phyloP scores from a whole-genome alignment of 2,888 invertebrate species.

The Chesias legatella region DNA sequence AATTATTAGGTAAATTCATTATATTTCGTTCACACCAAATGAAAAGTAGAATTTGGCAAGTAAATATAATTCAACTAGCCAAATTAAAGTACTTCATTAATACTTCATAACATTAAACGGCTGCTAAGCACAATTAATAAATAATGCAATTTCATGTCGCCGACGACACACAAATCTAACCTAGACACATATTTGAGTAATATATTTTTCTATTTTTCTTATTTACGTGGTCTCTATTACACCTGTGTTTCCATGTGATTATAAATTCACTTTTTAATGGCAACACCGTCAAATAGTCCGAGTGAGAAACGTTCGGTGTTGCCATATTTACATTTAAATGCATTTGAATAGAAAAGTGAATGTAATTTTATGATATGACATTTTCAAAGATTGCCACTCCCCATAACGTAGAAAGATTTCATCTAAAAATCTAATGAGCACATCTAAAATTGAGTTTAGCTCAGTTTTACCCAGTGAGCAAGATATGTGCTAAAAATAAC shows the following conservation, averaged over 20 bases:
- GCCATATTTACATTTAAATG: conserved; percentile 28
- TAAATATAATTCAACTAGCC: conserved; percentile 29
- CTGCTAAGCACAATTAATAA: conserved; percentile 65
- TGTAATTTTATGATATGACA: conserved; percentile 43
- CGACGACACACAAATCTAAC: conserved; percentile 44
- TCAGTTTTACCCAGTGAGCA: conserved; percentile 18
- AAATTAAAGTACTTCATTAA: conserved; percentile 27
- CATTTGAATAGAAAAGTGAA: conserved; percentile 35
- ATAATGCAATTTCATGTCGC: conserved; percentile 38
- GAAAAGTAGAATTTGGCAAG: conserved; percentile 56
- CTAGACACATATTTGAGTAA: conserved; percentile 54
- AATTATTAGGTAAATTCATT: neutral
- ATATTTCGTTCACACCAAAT: conserved; percentile 59
- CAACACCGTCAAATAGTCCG: conserved; percentile 20
- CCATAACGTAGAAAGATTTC: conserved; percentile 24
- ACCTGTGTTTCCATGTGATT: conserved; percentile 51
- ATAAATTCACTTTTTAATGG: conserved; percentile 34
- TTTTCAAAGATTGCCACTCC: conserved; percentile 42
- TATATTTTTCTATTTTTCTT: conserved; percentile 41
- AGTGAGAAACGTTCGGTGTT: conserved; percentile 21
- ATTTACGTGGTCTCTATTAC: conserved; percentile 59
- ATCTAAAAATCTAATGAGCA: conserved; percentile 25
- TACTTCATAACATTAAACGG: conserved; percentile 44
- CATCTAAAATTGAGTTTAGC: conserved; percentile 20
- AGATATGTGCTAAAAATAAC: conserved; percentile 17